phyloP scores from a whole-genome alignment of 2,888 invertebrate species.

The Drosophila fulvimacula region DNA sequence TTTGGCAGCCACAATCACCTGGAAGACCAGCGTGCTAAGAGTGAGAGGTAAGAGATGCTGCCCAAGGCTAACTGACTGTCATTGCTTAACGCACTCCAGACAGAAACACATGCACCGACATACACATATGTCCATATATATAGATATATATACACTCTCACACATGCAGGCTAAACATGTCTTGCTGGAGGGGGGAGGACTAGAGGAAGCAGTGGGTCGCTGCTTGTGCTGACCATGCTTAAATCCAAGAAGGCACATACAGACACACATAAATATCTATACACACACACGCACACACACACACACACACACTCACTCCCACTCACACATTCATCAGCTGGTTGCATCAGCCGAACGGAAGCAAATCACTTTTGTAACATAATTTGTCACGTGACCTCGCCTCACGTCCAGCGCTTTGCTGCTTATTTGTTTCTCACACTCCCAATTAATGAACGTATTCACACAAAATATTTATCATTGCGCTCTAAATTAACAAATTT shows the following conservation, averaged over 20 bases:
- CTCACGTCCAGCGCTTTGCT: not conserved
- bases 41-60: conserved; percentile 64
- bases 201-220: not conserved
- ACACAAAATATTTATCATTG: conserved; percentile 34
- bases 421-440: conserved; percentile 35
- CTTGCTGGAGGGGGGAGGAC: not conserved
- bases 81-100: conserved; percentile 71
- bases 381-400: conserved; percentile 40
- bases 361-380: conserved; percentile 62
- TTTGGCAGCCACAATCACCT: conserved; percentile 80
- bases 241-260: not conserved
- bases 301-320: not conserved
- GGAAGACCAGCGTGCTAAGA: conserved; percentile 64
- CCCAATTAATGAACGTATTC: conserved; percentile 29
- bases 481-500: conserved; percentile 34
- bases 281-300: not conserved
- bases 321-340: conserved; percentile 48
- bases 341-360: conserved; percentile 50
- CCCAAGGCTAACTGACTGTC: conserved; percentile 65
- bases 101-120: not conserved
- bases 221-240: not conserved
- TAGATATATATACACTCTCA: not conserved
- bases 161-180: not conserved
- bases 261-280: not conserved
- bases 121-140: too few species aligned